Conservation (phyloP, 2,797 vertebrate species). For the Manis pentadactyla region DNA sequence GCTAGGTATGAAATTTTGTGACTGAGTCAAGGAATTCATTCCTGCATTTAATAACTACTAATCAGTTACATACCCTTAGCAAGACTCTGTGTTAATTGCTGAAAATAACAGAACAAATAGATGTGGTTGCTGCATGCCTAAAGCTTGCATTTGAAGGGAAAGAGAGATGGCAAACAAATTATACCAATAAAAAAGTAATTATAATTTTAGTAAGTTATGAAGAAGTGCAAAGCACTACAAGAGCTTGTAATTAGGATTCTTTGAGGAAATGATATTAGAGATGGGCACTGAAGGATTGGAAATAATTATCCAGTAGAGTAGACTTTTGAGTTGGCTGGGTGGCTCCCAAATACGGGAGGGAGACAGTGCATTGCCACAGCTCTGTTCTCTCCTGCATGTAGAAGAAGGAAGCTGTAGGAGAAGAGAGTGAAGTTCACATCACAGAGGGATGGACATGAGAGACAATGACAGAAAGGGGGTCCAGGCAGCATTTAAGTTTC, state of each 20-base stretch:
- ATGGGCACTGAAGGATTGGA: constrained; percentile 15
- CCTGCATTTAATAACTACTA: background rate
- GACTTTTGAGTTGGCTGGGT: background rate
- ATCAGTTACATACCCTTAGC: constrained; percentile 11
- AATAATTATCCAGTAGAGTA: constrained; percentile 51
- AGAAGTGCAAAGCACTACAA: constrained; percentile 22
- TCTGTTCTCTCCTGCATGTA: background rate
- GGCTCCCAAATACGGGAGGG: background rate
- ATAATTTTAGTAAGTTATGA: constrained; percentile 68
- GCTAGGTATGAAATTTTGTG: constrained; percentile 14
- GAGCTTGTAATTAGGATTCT: constrained; percentile 62
- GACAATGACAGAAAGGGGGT: background rate
- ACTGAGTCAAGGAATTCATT: constrained; percentile 7
- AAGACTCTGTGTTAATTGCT: constrained; percentile 25
- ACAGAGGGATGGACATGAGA: background rate
- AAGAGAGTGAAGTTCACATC: background rate
- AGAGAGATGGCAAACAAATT: constrained; percentile 56
- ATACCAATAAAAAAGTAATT: constrained; percentile 65
- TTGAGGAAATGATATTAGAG: constrained; percentile 60
- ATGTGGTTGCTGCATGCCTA: background rate
- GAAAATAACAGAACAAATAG: constrained; percentile 56
- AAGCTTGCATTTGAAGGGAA: background rate
- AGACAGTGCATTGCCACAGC: background rate
- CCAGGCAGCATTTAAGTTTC: background rate
- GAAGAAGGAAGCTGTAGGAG: background rate